A percentile compares a stretch with the other conserved stretches of the same genome.
These are phyloP conservation scores for Sussaba pulchella DNA, from an alignment of 2,888 invertebrate genomes.

Conservation along the genomic window DNA sequence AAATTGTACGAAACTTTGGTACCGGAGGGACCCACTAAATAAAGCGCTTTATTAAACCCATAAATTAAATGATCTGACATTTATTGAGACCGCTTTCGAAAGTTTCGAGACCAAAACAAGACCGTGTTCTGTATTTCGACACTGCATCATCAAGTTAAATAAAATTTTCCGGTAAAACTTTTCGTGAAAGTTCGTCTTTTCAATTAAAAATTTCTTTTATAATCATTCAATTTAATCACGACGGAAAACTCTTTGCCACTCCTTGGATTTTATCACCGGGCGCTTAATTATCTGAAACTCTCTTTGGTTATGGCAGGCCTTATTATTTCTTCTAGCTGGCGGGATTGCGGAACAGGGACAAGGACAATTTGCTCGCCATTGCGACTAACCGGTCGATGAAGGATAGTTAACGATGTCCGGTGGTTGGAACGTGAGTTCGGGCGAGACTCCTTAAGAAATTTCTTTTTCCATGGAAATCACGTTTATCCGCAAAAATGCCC, in stretches of 20 bases:
- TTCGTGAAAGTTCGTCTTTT: neutral
- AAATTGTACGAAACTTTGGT: neutral
- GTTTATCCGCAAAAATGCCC: constrained; percentile 5
- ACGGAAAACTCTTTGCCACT: neutral
- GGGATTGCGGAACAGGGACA: neutral
- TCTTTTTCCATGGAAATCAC: constrained; percentile 27
- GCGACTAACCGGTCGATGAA: constrained; percentile 7
- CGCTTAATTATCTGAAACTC: constrained; percentile 17
- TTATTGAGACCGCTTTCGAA: constrained; percentile 3
- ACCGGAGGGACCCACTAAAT: neutral
- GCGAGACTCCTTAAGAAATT: neutral
- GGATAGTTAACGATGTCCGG: neutral
- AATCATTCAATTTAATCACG: constrained; percentile 11
- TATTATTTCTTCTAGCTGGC: constrained; percentile 12
- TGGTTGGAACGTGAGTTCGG: neutral
- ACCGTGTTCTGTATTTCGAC: neutral
- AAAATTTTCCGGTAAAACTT: constrained; percentile 18
- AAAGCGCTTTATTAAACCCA: no score
- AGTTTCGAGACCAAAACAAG: constrained; percentile 1
- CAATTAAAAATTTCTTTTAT: neutral
- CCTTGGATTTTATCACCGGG: constrained; percentile 1
- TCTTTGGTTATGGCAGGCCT: constrained; percentile 18
- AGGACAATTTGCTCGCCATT: constrained; percentile 25
- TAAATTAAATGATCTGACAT: no score
- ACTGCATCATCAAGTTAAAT: constrained; percentile 26